Conservation (phyloP, 2,113 vertebrate species). For the Engystomops pustulosus region DNA sequence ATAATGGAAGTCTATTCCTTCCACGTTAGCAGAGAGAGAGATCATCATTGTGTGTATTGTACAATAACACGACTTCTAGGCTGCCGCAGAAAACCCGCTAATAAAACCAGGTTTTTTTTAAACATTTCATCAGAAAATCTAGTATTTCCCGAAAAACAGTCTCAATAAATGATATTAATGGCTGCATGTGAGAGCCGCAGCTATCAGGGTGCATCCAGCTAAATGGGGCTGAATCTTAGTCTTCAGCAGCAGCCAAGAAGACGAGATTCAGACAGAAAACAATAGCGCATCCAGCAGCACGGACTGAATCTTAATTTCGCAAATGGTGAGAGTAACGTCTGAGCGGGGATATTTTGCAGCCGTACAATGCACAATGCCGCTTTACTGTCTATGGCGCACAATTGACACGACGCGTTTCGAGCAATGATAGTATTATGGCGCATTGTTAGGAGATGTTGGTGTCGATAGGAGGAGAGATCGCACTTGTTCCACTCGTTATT, state of each 20-base stretch:
- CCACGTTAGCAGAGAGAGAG: not conserved
- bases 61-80: not conserved
- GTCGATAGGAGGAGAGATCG: not conserved
- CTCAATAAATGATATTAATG: conserved; percentile 21
- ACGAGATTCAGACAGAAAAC: conserved; percentile 21
- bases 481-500: not conserved
- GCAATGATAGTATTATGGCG: not conserved
- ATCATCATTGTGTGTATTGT: not conserved
- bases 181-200: not conserved
- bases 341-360: conserved; percentile 6
- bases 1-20: not conserved
- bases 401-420: not conserved
- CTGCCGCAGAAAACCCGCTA: not conserved
- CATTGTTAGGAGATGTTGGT: not conserved
- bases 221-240: conserved; percentile 29
- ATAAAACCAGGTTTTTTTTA: not conserved
- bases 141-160: not conserved
- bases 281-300: not conserved
- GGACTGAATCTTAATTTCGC: conserved; percentile 16
- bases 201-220: not conserved
- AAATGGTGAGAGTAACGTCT: not conserved
- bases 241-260: not conserved
- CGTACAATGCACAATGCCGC: not conserved
- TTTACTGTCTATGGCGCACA: not conserved
- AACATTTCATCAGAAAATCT: not conserved